Evolutionary conservation across 2,113 vertebrate genomes (phyloP).

Genomic region (Rhinopithecus roxellana): DNA sequence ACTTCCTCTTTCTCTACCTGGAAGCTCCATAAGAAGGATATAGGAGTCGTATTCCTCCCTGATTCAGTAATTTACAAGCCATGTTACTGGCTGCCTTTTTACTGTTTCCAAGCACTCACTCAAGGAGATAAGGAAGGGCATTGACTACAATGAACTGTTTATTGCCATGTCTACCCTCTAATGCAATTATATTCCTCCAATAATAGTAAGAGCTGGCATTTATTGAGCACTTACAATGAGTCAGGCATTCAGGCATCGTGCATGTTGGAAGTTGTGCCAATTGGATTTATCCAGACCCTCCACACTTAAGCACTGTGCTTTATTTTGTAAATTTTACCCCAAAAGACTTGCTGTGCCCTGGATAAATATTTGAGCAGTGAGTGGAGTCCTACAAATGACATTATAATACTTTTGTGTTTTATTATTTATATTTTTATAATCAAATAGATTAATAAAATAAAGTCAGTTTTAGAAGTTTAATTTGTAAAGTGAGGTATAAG

Average conservation of each 20-base stretch:
- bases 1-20: slow-evolving; percentile 35
- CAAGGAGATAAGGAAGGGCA: neutral
- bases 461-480: neutral
- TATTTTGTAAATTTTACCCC: neutral
- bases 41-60: neutral
- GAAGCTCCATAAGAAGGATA: slow-evolving; percentile 8
- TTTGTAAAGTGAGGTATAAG: neutral
- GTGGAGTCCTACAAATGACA: neutral
- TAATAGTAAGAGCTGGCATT: neutral
- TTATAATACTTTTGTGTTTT: neutral
- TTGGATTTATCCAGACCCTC: neutral
- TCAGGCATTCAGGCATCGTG: neutral
- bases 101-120: neutral
- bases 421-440: neutral
- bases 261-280: neutral
- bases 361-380: neutral
- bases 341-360: neutral
- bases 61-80: neutral
- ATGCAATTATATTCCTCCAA: neutral
- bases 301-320: neutral
- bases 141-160: neutral
- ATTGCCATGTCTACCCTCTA: neutral
- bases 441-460: neutral
- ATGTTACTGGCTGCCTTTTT: neutral
- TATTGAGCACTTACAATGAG: neutral